Evolutionary conservation across 2,797 vertebrate genomes (phyloP).

Genomic region (Hapalemur alaotrensis): DNA sequence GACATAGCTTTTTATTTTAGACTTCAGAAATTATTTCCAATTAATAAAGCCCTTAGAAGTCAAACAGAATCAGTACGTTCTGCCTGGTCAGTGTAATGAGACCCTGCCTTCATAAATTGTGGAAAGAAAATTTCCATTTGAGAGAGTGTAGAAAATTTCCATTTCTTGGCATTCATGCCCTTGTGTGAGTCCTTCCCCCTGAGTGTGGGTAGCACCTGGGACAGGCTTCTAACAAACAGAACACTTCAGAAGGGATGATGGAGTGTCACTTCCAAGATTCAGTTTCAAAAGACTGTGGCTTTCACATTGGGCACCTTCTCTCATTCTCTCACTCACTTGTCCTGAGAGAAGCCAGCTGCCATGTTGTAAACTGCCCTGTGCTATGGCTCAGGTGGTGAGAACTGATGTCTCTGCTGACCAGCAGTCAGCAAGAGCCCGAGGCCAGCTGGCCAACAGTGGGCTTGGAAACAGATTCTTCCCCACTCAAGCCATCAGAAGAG

Average conservation of each 20-base stretch:
- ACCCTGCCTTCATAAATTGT: accelerated
- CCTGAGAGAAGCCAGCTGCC: background rate
- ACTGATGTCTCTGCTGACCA: background rate
- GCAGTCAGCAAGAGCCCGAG: background rate
- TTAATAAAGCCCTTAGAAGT: background rate
- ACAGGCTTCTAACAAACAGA: background rate
- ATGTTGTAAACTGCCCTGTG: background rate
- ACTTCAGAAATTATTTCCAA: background rate
- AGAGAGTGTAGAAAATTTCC: background rate
- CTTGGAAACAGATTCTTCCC: background rate
- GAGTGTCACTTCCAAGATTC: background rate
- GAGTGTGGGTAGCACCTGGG: background rate
- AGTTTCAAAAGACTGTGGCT: background rate
- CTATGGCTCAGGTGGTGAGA: background rate
- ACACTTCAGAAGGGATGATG: background rate
- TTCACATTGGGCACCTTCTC: background rate
- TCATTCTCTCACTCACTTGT: background rate
- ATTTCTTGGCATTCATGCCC: background rate
- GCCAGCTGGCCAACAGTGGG: background rate
- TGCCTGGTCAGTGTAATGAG: background rate
- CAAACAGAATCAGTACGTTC: background rate
- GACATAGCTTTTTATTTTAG: background rate
- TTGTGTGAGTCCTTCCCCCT: too few relatives aligned
- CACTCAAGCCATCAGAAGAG: background rate
- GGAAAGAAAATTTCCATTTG: background rate